Evolutionary conservation across 1,140 invertebrate genomes (phyloP).

Genomic region (Drosophila funebris): DNA sequence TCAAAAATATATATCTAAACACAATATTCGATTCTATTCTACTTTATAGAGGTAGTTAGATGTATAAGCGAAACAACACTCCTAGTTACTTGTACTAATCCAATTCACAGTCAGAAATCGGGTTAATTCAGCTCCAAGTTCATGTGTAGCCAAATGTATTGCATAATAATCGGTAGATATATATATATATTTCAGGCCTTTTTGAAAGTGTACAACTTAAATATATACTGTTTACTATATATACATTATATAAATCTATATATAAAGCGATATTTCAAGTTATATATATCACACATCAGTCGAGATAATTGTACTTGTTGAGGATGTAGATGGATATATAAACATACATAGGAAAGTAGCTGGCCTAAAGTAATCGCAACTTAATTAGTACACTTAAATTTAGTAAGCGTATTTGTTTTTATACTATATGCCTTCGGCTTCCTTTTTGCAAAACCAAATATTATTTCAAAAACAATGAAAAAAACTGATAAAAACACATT

Average conservation of each 20-base stretch:
- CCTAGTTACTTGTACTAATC: conserved; percentile 62
- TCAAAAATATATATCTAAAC: conserved; percentile 49
- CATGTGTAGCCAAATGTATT: conserved; percentile 78
- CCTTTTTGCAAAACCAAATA: conserved; percentile 72
- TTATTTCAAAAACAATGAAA: conserved; percentile 50
- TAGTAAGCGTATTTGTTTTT: conserved; percentile 31
- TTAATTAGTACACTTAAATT: conserved; percentile 18
- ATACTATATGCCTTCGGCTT: conserved; percentile 84
- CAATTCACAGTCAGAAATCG: conserved; percentile 59
- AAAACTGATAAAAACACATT: conserved; percentile 39
- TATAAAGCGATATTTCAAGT: conserved; percentile 28
- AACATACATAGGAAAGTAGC: conserved; percentile 13
- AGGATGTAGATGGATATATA: conserved; percentile 2
- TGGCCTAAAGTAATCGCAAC: conserved; percentile 18
- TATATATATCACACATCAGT: conserved; percentile 13
- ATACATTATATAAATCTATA: conserved; percentile 48
- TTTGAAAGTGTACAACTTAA: conserved; percentile 64
- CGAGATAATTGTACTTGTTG: neutral
- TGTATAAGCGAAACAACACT: conserved; percentile 45
- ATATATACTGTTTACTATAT: conserved; percentile 44
- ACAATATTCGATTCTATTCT: conserved; percentile 31
- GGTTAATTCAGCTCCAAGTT: conserved; percentile 39
- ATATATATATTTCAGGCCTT: conserved; percentile 57
- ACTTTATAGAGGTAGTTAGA: conserved; percentile 37
- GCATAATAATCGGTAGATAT: conserved; percentile 52